These are phyloP conservation scores for Cosmopolites sordidus DNA, from an alignment of 2,888 invertebrate species.

Conservation along the genomic window DNA sequence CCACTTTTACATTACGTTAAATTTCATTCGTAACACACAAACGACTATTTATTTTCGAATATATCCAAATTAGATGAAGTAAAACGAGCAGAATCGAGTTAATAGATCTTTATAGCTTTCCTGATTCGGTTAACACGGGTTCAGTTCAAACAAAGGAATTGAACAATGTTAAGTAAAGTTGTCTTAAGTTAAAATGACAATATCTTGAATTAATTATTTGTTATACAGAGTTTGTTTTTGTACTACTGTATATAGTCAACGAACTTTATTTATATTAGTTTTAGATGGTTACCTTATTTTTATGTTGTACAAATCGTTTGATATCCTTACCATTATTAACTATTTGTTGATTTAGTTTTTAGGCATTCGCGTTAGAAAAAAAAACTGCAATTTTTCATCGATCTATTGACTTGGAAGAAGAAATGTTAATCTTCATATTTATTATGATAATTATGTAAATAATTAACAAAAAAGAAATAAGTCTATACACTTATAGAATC, in stretches of 20 bases:
- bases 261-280: slow-evolving; percentile 21
- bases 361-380: slow-evolving; percentile 10
- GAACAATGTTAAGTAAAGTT: slow-evolving; percentile 2
- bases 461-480: slow-evolving; percentile 39
- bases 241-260: background rate
- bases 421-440: slow-evolving; percentile 22
- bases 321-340: slow-evolving; percentile 29
- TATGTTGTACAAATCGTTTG: slow-evolving; percentile 35
- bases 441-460: slow-evolving; percentile 35
- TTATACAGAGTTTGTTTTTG: slow-evolving; percentile 1
- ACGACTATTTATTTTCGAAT: too few relatives aligned
- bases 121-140: slow-evolving; percentile 11
- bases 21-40: background rate
- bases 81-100: slow-evolving; percentile 19
- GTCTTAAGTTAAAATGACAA: slow-evolving; percentile 14
- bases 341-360: slow-evolving; percentile 32
- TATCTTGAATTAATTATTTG: slow-evolving; percentile 13
- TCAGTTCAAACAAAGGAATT: slow-evolving; percentile 9
- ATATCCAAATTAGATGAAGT: too few relatives aligned
- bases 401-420: slow-evolving; percentile 32
- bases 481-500: slow-evolving; percentile 50
- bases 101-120: slow-evolving; percentile 28
- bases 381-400: slow-evolving; percentile 17
- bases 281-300: slow-evolving; percentile 26
- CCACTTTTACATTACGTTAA: background rate